A percentile compares a stretch with the other conserved stretches of the same genome.
These are phyloP conservation scores for Morbakka virulenta DNA, from an alignment of 30 jellyfish, hydroid and myxozoan species.

Conservation along the genomic window DNA sequence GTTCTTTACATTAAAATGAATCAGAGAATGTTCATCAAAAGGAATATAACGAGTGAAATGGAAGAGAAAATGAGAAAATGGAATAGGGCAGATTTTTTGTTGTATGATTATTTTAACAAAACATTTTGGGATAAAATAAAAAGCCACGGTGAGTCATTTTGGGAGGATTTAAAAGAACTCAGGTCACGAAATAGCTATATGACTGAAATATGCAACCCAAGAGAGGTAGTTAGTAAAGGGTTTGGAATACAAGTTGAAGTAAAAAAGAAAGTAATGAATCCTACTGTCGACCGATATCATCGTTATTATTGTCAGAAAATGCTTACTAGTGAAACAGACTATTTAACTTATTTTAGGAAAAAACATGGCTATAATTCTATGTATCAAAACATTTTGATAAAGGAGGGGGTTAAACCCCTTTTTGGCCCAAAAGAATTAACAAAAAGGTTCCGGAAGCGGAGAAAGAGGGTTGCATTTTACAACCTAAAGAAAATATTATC, in stretches of 20 bases:
- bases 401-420: conserved; percentile 61
- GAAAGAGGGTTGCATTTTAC: background rate
- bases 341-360: conserved; percentile 69
- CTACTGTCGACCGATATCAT: conserved; percentile 73
- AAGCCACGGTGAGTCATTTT: conserved; percentile 58
- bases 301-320: conserved; percentile 71
- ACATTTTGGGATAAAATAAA: conserved; percentile 81
- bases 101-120: conserved; percentile 65
- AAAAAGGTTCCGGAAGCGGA: conserved; percentile 1
- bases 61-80: conserved; percentile 50
- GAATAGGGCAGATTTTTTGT: conserved; percentile 78
- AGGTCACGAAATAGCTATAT: conserved; percentile 51
- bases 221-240: conserved; percentile 66
- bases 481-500: too few relatives aligned
- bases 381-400: conserved; percentile 63
- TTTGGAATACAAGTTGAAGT: conserved; percentile 63
- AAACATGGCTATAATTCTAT: conserved; percentile 72
- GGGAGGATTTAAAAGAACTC: conserved; percentile 83
- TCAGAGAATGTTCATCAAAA: conserved; percentile 63
- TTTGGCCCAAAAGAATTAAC: conserved; percentile 35
- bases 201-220: conserved; percentile 65
- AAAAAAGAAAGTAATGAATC: conserved; percentile 58
- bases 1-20: conserved; percentile 79
- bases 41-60: conserved; percentile 11
- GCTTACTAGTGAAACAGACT: conserved; percentile 74